Evolutionary conservation across 2,797 vertebrate species (phyloP).

Genomic region (Labeo calbasu): DNA sequence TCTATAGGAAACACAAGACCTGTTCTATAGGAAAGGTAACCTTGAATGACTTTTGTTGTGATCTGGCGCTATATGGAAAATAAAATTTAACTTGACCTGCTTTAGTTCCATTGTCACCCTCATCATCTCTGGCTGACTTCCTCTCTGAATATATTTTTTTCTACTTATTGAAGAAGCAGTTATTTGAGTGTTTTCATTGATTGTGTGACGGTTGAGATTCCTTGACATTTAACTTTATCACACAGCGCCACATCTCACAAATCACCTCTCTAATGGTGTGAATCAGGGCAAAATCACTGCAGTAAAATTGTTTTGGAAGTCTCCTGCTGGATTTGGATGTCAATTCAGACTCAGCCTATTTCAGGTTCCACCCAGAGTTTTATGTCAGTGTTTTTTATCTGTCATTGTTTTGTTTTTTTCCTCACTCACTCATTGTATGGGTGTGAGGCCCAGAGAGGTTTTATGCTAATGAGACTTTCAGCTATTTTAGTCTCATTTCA

Average conservation of each 20-base stretch:
- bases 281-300: background rate
- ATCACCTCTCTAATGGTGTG: background rate
- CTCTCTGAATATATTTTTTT: background rate
- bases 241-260: background rate
- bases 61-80: no score
- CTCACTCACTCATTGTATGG: background rate
- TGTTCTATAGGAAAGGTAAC: no score
- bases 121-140: background rate
- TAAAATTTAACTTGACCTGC: background rate
- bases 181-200: constrained; percentile 3
- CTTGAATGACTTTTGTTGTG: no score
- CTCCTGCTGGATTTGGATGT: background rate
- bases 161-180: background rate
- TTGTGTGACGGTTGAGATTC: background rate
- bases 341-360: background rate
- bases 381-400: background rate
- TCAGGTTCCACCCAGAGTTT: background rate
- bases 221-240: constrained; percentile 13
- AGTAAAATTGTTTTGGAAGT: background rate
- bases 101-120: background rate
- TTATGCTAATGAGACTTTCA: constrained; percentile 22
- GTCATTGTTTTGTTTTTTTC: background rate
- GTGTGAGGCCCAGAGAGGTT: constrained; percentile 14
- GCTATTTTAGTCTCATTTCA: constrained; percentile 28
- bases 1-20: no score